phyloP scores from a whole-genome alignment of 2,113 vertebrate species.

The Tretioscincus oriximinensis region DNA sequence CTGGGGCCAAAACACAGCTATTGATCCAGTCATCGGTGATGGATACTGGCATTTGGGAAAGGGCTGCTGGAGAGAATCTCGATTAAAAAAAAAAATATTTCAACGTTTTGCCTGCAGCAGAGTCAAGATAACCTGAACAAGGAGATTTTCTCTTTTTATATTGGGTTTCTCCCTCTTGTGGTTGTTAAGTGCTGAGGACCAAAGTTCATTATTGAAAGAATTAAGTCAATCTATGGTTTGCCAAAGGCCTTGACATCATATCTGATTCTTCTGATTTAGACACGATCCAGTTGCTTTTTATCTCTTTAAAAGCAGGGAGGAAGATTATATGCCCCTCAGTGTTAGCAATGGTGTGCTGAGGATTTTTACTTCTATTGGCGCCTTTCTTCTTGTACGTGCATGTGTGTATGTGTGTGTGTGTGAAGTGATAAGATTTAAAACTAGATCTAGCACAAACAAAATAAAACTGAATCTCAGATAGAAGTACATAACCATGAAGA shows the following conservation, averaged over 20 bases:
- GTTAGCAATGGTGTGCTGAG: conserved; percentile 28
- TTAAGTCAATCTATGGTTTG: conserved; percentile 81
- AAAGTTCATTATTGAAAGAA: conserved; percentile 82
- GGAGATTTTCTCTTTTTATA: conserved; percentile 76
- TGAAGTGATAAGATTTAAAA: conserved; percentile 58
- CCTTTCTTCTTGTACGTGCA: background rate
- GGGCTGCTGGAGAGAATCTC: conserved; percentile 86
- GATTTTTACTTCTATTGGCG: background rate
- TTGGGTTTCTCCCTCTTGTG: conserved; percentile 76
- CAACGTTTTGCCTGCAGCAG: conserved; percentile 81
- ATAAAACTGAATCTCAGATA: conserved; percentile 44
- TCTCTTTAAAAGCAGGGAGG: conserved; percentile 65
- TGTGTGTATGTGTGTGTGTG: too few relatives aligned
- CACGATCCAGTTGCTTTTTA: conserved; percentile 66
- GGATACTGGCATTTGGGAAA: conserved; percentile 93
- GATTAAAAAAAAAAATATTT: conserved; percentile 82
- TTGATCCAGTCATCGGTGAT: conserved; percentile 98
- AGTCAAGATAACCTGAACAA: conserved; percentile 75
- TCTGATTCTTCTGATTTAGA: conserved; percentile 73
- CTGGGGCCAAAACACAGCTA: conserved; percentile 95
- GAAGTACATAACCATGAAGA: conserved; percentile 28
- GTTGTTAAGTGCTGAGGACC: conserved; percentile 76
- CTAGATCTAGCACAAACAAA: conserved; percentile 57
- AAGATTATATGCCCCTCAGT: conserved; percentile 58
- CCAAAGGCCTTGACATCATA: conserved; percentile 77